Conservation (phyloP, 2,113 vertebrate genomes). For the Centrocercus urophasianus region DNA sequence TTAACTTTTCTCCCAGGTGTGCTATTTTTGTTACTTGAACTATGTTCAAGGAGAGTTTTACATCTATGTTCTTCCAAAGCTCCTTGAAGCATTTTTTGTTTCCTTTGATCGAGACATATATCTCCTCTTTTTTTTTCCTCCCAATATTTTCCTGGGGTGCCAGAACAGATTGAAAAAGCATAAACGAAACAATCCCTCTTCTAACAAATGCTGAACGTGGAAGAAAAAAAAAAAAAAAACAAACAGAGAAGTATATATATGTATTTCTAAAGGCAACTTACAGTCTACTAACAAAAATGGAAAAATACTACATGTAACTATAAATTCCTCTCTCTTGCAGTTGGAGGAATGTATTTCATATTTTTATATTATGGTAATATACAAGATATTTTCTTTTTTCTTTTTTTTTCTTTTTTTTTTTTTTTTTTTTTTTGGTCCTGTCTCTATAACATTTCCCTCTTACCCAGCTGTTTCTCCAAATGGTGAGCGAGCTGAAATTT, state of each 20-base stretch:
- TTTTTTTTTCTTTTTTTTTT: background rate
- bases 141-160: background rate
- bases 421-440: background rate
- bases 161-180: background rate
- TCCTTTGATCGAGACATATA: background rate
- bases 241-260: background rate
- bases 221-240: background rate
- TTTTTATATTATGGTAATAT: background rate
- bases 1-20: background rate
- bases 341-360: background rate
- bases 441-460: background rate
- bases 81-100: background rate
- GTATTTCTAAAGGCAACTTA: background rate
- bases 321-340: background rate
- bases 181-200: background rate
- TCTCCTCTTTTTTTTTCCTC: background rate
- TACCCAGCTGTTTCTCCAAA: background rate
- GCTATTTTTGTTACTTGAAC: background rate
- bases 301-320: background rate
- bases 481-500: background rate
- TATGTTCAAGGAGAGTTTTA: background rate
- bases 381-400: background rate
- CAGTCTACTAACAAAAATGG: background rate
- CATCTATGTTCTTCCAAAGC: background rate
- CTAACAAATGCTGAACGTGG: background rate